These are phyloP conservation scores for Ommatoiulus sabulosus DNA, from an alignment of 2,888 invertebrate genomes.

Conservation along the genomic window DNA sequence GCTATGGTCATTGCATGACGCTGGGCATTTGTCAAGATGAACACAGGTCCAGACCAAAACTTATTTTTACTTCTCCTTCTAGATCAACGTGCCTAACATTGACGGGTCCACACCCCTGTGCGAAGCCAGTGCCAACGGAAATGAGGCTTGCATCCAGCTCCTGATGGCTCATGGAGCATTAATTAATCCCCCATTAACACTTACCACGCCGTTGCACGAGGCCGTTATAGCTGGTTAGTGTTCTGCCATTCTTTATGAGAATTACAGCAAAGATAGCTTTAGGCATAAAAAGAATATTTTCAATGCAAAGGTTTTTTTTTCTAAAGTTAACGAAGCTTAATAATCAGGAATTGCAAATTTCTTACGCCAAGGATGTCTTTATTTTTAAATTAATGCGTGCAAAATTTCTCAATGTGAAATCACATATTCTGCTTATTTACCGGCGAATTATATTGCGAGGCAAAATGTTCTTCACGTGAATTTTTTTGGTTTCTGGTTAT, in stretches of 20 bases:
- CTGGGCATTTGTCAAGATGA: background rate
- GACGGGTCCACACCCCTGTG: slow-evolving; percentile 57
- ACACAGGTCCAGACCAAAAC: background rate
- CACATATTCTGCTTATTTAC: no score
- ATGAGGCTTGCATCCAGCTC: slow-evolving; percentile 47
- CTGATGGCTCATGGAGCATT: slow-evolving; percentile 46
- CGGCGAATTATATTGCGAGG: no score
- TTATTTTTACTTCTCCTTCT: background rate
- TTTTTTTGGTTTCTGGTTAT: background rate
- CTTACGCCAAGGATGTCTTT: no score
- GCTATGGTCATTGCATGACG: slow-evolving; percentile 62
- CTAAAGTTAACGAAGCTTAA: no score
- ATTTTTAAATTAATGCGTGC: no score
- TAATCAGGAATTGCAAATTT: no score
- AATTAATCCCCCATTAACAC: slow-evolving; percentile 57
- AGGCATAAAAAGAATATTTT: no score
- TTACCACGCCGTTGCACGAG: slow-evolving; percentile 62
- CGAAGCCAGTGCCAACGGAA: slow-evolving; percentile 57
- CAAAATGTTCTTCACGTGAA: background rate
- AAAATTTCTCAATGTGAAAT: no score
- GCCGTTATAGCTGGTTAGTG: slow-evolving; percentile 61
- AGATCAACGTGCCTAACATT: slow-evolving; percentile 55
- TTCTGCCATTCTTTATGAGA: background rate
- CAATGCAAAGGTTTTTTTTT: no score
- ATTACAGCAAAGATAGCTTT: no score